Percentiles rank a stretch among this genome's conserved stretches.
phyloP scores from a whole-genome alignment of 2,113 vertebrate species.

The Thermophis baileyi region DNA sequence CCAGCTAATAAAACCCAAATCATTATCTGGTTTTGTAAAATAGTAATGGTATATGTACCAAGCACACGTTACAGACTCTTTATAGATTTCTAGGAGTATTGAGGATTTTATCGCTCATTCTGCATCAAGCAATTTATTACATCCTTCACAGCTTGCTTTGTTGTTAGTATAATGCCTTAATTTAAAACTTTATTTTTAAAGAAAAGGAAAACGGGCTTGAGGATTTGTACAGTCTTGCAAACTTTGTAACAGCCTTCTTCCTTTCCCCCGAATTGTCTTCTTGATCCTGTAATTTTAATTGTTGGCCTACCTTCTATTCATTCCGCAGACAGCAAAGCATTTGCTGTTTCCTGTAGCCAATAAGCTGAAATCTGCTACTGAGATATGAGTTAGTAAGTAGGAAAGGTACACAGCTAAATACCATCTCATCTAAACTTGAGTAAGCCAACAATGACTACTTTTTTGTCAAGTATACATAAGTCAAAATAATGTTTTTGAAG shows the following conservation, averaged over 20 bases:
- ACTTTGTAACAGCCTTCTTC: conserved; percentile 2
- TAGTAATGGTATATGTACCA: neutral
- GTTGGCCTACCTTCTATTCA: neutral
- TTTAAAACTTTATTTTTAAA: conserved; percentile 1
- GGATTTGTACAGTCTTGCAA: conserved; percentile 26
- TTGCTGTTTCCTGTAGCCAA: neutral
- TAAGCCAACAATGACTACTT: neutral
- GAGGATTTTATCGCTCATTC: conserved; percentile 7
- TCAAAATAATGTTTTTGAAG: no score
- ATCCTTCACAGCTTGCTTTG: neutral
- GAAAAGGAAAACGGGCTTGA: neutral
- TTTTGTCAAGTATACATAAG: neutral
- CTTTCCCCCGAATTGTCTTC: conserved; percentile 7
- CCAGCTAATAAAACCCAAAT: neutral
- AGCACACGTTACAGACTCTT: neutral
- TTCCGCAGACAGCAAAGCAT: neutral
- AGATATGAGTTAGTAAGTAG: conserved; percentile 25
- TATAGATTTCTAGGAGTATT: neutral
- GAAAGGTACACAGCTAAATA: neutral
- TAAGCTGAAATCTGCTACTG: conserved; percentile 14
- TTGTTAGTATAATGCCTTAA: conserved; percentile 8
- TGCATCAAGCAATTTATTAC: conserved; percentile 17
- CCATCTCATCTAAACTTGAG: neutral
- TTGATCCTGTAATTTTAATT: conserved; percentile 23
- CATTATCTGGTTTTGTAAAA: neutral